These are phyloP conservation scores for Atopsyche davidsoni DNA, from an alignment of 1,140 invertebrate species.

Conservation along the genomic window DNA sequence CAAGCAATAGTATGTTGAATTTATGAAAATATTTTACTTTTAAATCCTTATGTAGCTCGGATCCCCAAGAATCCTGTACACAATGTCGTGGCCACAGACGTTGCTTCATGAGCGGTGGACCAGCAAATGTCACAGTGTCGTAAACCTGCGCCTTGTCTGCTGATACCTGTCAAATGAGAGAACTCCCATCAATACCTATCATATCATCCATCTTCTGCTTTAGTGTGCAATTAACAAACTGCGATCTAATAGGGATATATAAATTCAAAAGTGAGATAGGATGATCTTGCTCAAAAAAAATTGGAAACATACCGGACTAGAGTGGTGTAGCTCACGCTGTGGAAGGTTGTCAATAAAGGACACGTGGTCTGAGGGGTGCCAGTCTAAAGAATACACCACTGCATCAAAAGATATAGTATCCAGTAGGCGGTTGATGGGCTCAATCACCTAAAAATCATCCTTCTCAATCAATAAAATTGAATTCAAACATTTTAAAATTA, in stretches of 20 bases:
- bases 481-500: no score
- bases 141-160: conserved; percentile 74
- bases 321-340: conserved; percentile 59
- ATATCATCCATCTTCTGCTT: background rate
- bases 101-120: conserved; percentile 76
- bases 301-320: conserved; percentile 52
- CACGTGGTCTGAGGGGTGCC: conserved; percentile 95
- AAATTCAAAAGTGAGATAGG: no score
- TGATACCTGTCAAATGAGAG: conserved; percentile 50
- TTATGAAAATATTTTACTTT: conserved; percentile 53
- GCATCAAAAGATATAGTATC: conserved; percentile 81
- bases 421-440: conserved; percentile 86
- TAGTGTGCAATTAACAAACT: conserved; percentile 1
- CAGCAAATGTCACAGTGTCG: conserved; percentile 87
- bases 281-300: background rate
- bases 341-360: conserved; percentile 92
- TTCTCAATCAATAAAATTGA: no score
- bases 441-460: conserved; percentile 66
- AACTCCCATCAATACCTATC: background rate
- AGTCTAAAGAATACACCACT: conserved; percentile 94
- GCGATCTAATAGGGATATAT: conserved; percentile 3
- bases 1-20: background rate
- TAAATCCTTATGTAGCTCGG: conserved; percentile 86
- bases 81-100: conserved; percentile 93
- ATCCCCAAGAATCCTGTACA: conserved; percentile 90